phyloP scores from a whole-genome alignment of 2,113 vertebrate species.

The Nannospalax galili region DNA sequence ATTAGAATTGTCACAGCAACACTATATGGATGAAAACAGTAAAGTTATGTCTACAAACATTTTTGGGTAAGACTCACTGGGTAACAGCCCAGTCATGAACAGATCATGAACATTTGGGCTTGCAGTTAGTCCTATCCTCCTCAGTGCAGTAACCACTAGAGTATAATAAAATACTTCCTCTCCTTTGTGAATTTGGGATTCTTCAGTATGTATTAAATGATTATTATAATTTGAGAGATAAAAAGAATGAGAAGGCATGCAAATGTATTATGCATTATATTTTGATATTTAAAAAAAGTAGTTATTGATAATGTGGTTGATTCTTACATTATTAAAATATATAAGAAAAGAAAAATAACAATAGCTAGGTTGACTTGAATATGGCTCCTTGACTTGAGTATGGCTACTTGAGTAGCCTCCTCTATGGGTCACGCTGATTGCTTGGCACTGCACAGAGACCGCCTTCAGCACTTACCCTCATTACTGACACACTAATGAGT shows the following conservation, averaged over 20 bases:
- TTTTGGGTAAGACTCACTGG: not conserved
- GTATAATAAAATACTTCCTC: not conserved
- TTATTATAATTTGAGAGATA: not conserved
- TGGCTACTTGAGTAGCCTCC: too few species aligned
- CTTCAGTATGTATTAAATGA: not conserved
- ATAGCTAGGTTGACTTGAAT: not conserved
- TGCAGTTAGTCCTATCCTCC: not conserved
- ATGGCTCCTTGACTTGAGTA: too few species aligned
- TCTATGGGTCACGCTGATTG: too few species aligned
- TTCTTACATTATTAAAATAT: not conserved
- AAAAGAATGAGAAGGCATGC: not conserved
- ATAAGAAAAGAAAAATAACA: not conserved
- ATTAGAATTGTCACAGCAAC: not conserved
- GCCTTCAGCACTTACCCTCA: not conserved
- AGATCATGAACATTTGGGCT: too few species aligned
- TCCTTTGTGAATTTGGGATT: not conserved
- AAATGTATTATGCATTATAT: not conserved
- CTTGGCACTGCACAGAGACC: not conserved
- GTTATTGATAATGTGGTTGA: not conserved
- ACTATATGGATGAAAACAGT: not conserved
- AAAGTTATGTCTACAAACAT: not conserved
- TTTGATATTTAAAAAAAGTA: not conserved
- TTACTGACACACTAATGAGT: not conserved
- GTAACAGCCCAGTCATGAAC: too few species aligned
- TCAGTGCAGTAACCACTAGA: not conserved